Evolutionary conservation across 2,888 invertebrate genomes (phyloP).

Genomic region (Eupithecia exiguata): DNA sequence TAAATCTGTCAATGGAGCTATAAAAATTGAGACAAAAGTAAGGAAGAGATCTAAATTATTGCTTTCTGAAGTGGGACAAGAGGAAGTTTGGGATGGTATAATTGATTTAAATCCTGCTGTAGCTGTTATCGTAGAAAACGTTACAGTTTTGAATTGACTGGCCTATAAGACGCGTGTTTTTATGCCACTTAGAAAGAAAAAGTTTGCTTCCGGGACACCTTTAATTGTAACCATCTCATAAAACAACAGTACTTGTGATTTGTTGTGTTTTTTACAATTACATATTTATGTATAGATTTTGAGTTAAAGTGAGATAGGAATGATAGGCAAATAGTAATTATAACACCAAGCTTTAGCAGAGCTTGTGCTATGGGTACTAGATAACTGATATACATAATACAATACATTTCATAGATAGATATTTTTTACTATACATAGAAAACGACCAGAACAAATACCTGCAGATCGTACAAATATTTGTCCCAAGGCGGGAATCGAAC

Average conservation of each 20-base stretch:
- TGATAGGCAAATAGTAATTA: too few relatives aligned
- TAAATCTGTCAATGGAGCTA: slow-evolving; percentile 56
- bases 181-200: slow-evolving; percentile 1
- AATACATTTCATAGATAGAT: too few relatives aligned
- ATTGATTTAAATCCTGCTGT: slow-evolving; percentile 5
- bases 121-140: neutral
- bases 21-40: slow-evolving; percentile 47
- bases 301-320: neutral
- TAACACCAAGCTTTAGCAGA: too few relatives aligned
- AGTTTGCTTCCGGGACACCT: neutral
- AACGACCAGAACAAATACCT: too few relatives aligned
- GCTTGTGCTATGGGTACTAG: too few relatives aligned
- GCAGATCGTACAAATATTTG: too few relatives aligned
- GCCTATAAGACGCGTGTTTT: neutral
- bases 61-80: slow-evolving; percentile 25
- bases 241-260: neutral
- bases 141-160: neutral
- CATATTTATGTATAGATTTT: neutral
- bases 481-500: too few relatives aligned
- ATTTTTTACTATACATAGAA: too few relatives aligned
- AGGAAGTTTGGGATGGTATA: slow-evolving; percentile 10
- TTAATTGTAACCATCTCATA: neutral
- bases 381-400: too few relatives aligned
- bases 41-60: slow-evolving; percentile 45
- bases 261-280: neutral